Base-by-base conservation (phyloP, 2,797 vertebrate species). In the Syngnathus rostellatus region DNA sequence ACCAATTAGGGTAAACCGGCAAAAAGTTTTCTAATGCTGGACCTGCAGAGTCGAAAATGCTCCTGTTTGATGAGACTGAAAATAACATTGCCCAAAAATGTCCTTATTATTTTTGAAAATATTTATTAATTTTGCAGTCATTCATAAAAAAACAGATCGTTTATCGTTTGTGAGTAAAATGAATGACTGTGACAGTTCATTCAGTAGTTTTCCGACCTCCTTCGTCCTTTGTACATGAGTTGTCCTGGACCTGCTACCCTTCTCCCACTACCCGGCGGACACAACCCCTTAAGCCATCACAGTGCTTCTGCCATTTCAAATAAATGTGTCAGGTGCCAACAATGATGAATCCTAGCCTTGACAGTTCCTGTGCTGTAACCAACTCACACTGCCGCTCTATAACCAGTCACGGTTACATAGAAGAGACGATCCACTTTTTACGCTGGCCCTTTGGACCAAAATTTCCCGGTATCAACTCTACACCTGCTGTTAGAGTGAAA, bases 1-100 rank as follows among this genome's bases (percentile, higher is more conserved):
- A 50, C 61, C 19, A 48, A 46, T 57, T 16, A 57, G 25, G 37
- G 41, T 21, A 67, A 66, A 65, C 55, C 62, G 10, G 17, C 54
- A 68, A 60, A 69, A 41, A 12, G 17, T 46, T 62, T 43, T 54
- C 53, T 46, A 14, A 14, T 17, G 45, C 14, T 46, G 45, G 21
- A 23, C 53, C 53, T 25, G 9, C 21, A 54, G 53, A 6, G 21
- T 23, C 25, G 21, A 23, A 54, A 31, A 31, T 31, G 31, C 31
- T 31, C 31, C 31, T 31, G 31, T 31, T 31, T 31, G 31, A 31
- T 31, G 31, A 31, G 31, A 31, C 31, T 31, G 31, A 31, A 31
- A 31, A 31, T 31, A 31, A 31, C 31, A 31, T 31, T 31, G 2
- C 31, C 31, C 2, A 31, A 31, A 31, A 31, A 31, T 31, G 3